Base-by-base conservation (phyloP, 2,113 vertebrate species). In the Madoqua kirkii region DNA sequence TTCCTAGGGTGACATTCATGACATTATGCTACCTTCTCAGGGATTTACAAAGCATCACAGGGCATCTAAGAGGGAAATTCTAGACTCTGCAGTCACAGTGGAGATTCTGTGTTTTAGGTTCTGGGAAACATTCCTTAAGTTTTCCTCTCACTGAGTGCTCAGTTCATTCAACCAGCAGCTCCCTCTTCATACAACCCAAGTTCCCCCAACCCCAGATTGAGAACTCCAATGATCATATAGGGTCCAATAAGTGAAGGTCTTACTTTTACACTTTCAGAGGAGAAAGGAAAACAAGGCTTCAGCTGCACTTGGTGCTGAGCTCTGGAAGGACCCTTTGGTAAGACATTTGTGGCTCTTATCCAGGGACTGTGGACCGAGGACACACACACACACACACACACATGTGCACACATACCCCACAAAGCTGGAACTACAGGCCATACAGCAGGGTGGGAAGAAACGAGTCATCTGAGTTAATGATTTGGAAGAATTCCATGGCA, bases 391-490 rank as follows among this genome's bases (percentile, higher is more conserved):
- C 6, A 19, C 21, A 3, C 29, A 29, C 33, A 43, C 21, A 43
- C 40, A 45, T 11, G 2, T 5, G 2, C 4, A 1, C 7, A 1
- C 60, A 10, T 7, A 6, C 1, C 15, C 19, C 0, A 29, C 27
- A 50, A 29, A 25, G 14, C 40, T 23, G 17, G n/a, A 50, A 71
- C 81, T 67, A 21, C 17, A 8, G 27, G n/a, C 40, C 8, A 29
- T 15, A 33, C 13, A 15, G 16, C 12, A 2, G 4, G 6, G 5
- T 4, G 6, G 50, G 7, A 50, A 89, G 55, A 55, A 45, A 62
- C 1, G 9, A 19, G 15, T 11, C 3, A 25, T 36, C 27, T 67
- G 31, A 19, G 21, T 2, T 31, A 36, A 45, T 7, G 40, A 60
- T 45, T 88, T 13, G 3, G 6, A 92, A 81, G 55, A n/a, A 33